Base-by-base conservation (phyloP, 2,113 vertebrate genomes). In the Eidolon helvum region DNA sequence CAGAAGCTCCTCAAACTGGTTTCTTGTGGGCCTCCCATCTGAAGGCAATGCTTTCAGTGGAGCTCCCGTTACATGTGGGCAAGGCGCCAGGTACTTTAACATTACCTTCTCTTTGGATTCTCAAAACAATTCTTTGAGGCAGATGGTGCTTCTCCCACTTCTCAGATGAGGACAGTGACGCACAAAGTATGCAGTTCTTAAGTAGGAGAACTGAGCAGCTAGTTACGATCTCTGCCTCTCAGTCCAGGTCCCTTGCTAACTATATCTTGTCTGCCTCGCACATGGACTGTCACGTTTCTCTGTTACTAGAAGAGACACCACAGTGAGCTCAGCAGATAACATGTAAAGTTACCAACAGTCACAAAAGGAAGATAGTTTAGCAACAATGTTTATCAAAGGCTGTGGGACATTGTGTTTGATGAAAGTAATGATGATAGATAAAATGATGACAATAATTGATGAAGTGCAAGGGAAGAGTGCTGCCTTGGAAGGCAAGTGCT, bases 11-110 rank as follows among this genome's bases (percentile, higher is more conserved):
- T 40, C 9, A 7, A 9, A 0, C 82, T 5, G 87, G 30, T 11
- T 77, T 21, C 90, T 63, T 16, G 14, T 0, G 30, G 80, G 35
- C 15, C 71, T 86, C 86, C 33, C 28, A 1, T 57, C n/a, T 16
- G 5, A 57, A 18, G 0, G 1, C 35, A 28, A 48, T 16, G 21
- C 38, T 10, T 84, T 28, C 33, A 55, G 4, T 7, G 65, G 59
- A 7, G 4, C 28, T 15, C 71, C n/a, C 22, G 21, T 50, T 10
- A 0, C 15, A 28, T 30, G 55, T 33, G 7, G 48, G 26, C n/a
- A 8, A 10, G 2, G 28, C 0, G 0, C 45, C 4, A 3, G 0
- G 16, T 0, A 0, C 85, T 68, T 28, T 10, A 10, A 28, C 0
- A 14, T 7, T 5, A 15, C 48, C 19, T 38, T 10, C 59, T 77